A percentile compares a stretch with the other conserved stretches of the same genome.
phyloP scores from a whole-genome alignment of 2,888 invertebrate genomes.

The Bembecia ichneumoniformis region DNA sequence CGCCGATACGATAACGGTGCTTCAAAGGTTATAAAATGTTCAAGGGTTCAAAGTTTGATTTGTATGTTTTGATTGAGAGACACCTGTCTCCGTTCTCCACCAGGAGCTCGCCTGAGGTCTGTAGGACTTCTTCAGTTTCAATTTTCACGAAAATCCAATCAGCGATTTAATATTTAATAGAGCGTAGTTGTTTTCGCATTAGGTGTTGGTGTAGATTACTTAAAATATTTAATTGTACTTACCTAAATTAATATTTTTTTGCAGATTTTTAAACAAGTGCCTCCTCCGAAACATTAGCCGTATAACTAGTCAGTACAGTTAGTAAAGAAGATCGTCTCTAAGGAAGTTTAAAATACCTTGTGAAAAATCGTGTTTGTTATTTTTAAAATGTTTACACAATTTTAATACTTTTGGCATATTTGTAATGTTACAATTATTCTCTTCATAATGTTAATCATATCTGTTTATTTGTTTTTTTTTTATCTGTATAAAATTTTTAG shows the following conservation, averaged over 20 bases:
- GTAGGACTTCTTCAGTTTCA: no score
- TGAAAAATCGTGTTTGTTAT: slow-evolving; percentile 40
- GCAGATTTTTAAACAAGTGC: not conserved
- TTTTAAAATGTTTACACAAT: slow-evolving; percentile 64
- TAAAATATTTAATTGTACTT: no score
- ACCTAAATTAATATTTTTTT: not conserved
- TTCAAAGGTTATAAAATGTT: no score
- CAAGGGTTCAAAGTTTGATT: no score
- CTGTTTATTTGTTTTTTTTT: slow-evolving; percentile 57
- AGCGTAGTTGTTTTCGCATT: no score
- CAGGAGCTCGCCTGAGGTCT: no score
- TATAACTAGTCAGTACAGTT: slow-evolving; percentile 39
- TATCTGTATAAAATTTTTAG: slow-evolving; percentile 63
- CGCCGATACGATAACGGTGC: no score
- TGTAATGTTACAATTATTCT: slow-evolving; percentile 52
- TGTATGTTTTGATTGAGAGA: no score
- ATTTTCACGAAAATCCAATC: no score
- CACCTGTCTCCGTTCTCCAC: no score
- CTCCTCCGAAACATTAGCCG: slow-evolving; percentile 13
- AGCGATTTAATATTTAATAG: no score
- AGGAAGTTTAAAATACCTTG: slow-evolving; percentile 52
- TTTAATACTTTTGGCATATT: slow-evolving; percentile 63
- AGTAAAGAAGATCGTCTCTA: slow-evolving; percentile 24
- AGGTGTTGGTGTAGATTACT: no score
- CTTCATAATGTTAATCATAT: slow-evolving; percentile 59